A percentile compares a stretch with the other conserved stretches of the same genome.
Conservation (phyloP, 2,113 vertebrate genomes). For the Clarias macrocephalus region DNA sequence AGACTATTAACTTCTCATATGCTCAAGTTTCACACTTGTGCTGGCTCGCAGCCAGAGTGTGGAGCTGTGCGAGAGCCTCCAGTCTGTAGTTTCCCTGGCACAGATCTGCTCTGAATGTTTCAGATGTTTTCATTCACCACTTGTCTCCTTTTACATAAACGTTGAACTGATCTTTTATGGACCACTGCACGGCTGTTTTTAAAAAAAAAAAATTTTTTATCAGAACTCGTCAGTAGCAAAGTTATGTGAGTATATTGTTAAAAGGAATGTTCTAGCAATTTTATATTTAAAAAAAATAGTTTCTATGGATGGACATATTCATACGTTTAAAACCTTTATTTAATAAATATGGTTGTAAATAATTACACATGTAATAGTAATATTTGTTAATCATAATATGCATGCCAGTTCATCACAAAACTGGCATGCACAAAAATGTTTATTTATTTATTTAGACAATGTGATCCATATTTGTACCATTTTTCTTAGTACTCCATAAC, state of each 20-base stretch:
- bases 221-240: not conserved
- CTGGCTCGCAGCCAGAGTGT: not conserved
- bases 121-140: constrained; percentile 16
- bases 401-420: too few relatives aligned
- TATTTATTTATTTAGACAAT: too few relatives aligned
- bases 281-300: not conserved
- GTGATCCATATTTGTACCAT: not conserved
- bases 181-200: not conserved
- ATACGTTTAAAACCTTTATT: not conserved
- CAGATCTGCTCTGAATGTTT: not conserved
- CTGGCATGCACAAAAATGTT: too few relatives aligned
- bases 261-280: not conserved
- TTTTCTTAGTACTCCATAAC: not conserved
- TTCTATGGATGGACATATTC: not conserved
- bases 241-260: not conserved
- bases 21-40: not conserved
- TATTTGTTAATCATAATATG: too few relatives aligned
- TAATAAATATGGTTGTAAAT: not conserved
- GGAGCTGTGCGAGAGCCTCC: not conserved
- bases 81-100: not conserved
- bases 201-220: too few relatives aligned
- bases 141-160: constrained; percentile 13
- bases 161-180: constrained; percentile 7
- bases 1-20: not conserved
- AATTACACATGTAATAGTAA: not conserved